A percentile compares a stretch with the other conserved stretches of the same genome.
These are phyloP conservation scores for Trichopoda pennipes DNA, from an alignment of 2,888 invertebrate species.

Conservation along the genomic window DNA sequence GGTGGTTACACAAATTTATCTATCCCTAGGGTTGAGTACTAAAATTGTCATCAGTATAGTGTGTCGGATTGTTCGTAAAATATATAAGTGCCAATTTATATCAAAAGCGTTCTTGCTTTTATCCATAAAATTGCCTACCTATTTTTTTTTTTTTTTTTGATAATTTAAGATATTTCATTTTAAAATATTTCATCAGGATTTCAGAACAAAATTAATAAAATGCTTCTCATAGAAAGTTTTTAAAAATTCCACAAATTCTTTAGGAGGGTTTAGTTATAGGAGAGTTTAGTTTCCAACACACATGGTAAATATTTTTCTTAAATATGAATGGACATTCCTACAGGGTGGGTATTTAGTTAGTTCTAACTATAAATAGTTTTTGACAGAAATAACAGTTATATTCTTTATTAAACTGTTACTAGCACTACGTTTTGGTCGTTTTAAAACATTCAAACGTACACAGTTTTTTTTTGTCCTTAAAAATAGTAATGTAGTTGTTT, in stretches of 20 bases:
- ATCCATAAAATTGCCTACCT: no score
- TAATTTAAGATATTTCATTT: no score
- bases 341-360: constrained; percentile 32
- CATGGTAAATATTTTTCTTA: constrained; percentile 29
- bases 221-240: not conserved
- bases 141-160: no score
- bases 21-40: no score
- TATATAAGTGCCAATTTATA: no score
- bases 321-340: constrained; percentile 20
- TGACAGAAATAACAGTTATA: constrained; percentile 32
- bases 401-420: constrained; percentile 1
- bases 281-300: constrained; percentile 39
- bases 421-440: not conserved
- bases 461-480: constrained; percentile 20
- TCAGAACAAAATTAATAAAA: not conserved
- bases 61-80: no score
- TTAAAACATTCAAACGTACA: constrained; percentile 8
- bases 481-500: constrained; percentile 10
- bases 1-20: no score
- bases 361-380: constrained; percentile 10
- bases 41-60: no score
- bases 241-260: constrained; percentile 16
- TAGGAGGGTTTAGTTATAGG: not conserved
- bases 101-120: no score
- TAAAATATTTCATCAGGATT: no score